phyloP scores from a whole-genome alignment of 2,888 invertebrate genomes.

The Synanthedon tipuliformis region DNA sequence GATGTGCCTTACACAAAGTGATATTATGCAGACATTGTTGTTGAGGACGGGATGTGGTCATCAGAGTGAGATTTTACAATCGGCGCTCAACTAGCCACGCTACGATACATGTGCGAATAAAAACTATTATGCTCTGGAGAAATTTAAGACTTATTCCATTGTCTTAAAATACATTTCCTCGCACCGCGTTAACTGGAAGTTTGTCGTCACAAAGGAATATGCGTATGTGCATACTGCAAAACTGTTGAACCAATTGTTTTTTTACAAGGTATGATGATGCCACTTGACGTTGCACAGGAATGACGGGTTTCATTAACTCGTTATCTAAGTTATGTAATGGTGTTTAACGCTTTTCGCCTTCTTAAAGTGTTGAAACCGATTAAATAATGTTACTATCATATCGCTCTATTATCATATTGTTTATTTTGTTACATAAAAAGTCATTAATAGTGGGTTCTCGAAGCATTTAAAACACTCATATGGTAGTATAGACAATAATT shows the following conservation, averaged over 20 bases:
- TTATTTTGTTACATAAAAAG: background rate
- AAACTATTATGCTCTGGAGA: background rate
- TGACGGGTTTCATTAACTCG: slow-evolving; percentile 19
- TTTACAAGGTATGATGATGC: slow-evolving; percentile 11
- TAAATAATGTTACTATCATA: background rate
- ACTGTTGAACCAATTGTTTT: slow-evolving; percentile 24
- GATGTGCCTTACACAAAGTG: slow-evolving; percentile 45
- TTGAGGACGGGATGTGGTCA: slow-evolving; percentile 62
- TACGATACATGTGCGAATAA: background rate
- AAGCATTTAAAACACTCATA: no score
- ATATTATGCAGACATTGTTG: slow-evolving; percentile 51
- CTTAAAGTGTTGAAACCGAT: background rate
- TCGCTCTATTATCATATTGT: background rate
- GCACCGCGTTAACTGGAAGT: background rate
- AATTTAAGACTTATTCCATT: slow-evolving; percentile 1
- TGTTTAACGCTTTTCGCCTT: background rate
- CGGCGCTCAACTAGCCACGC: slow-evolving; percentile 11
- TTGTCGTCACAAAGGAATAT: no score
- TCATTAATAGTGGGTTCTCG: no score
- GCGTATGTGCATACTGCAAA: slow-evolving; percentile 17
- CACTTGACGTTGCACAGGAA: slow-evolving; percentile 14
- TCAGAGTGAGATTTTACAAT: slow-evolving; percentile 60
- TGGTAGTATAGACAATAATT: no score
- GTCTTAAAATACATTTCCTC: slow-evolving; percentile 3
- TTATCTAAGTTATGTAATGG: slow-evolving; percentile 10